These are phyloP conservation scores for Bubalus kerabau DNA, from an alignment of 2,113 vertebrate genomes.

Conservation along the genomic window DNA sequence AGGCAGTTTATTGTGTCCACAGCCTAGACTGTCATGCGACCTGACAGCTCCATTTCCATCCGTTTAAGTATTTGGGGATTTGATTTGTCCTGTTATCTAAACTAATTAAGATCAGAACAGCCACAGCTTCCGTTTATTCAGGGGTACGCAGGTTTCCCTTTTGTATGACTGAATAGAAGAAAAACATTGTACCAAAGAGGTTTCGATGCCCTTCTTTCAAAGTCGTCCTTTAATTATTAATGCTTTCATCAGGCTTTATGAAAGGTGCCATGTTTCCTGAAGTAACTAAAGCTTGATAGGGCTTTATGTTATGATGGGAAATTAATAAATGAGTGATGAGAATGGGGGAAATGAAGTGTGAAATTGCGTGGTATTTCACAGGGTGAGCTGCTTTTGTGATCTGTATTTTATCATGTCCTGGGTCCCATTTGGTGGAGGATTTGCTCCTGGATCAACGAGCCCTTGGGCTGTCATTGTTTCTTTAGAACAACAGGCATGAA, in stretches of 20 bases:
- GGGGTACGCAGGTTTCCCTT: neutral
- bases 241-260: slow-evolving; percentile 34
- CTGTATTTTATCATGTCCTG: slow-evolving; percentile 4
- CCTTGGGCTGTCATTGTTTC: neutral
- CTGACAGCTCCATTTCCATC: neutral
- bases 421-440: neutral
- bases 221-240: slow-evolving; percentile 45
- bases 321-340: slow-evolving; percentile 53
- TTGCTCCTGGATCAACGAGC: neutral
- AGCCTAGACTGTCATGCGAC: neutral
- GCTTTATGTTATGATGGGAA: slow-evolving; percentile 29
- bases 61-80: neutral
- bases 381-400: slow-evolving; percentile 7
- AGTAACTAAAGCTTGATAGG: slow-evolving; percentile 30
- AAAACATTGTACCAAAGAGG: neutral
- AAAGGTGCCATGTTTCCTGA: slow-evolving; percentile 9
- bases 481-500: neutral
- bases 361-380: slow-evolving; percentile 46
- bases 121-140: slow-evolving; percentile 4
- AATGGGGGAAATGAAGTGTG: slow-evolving; percentile 42
- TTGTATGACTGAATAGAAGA: neutral
- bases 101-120: slow-evolving; percentile 21
- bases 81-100: slow-evolving; percentile 39
- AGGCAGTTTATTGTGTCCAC: neutral
- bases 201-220: slow-evolving; percentile 23